phyloP scores from a whole-genome alignment of 2,797 vertebrate species.

The Podarcis lilfordi region DNA sequence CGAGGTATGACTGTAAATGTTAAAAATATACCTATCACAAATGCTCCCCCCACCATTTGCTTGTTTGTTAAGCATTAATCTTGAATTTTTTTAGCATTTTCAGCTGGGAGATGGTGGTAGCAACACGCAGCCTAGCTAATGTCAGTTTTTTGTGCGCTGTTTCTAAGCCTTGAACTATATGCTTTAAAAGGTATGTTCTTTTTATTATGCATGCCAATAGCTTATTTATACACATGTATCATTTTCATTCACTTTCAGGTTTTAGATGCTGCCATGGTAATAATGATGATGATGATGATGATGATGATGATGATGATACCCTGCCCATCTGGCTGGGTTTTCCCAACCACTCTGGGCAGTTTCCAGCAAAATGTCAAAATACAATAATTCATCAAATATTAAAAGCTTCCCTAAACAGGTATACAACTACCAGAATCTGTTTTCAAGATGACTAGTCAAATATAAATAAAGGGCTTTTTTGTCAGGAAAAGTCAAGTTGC shows the following conservation, averaged over 20 bases:
- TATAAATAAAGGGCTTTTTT: background rate
- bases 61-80: background rate
- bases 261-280: background rate
- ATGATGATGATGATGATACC: no score
- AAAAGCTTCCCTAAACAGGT: no score
- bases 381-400: no score
- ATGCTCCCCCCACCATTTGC: background rate
- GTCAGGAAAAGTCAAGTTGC: background rate
- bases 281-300: accelerated
- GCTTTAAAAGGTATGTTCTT: background rate
- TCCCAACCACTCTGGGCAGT: no score
- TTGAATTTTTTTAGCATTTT: background rate
- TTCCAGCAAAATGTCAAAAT: no score
- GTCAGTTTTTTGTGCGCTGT: background rate
- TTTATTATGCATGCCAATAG: background rate
- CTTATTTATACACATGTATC: background rate
- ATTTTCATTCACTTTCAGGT: background rate
- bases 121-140: background rate
- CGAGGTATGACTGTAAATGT: no score
- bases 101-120: background rate
- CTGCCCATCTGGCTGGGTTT: no score
- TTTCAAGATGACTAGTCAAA: background rate
- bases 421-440: background rate
- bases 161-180: background rate
- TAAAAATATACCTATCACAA: background rate